A percentile compares a stretch with the other conserved stretches of the same genome.
These are phyloP conservation scores for Philhelius pedissequus DNA, from an alignment of 2,888 invertebrate species.

Conservation along the genomic window DNA sequence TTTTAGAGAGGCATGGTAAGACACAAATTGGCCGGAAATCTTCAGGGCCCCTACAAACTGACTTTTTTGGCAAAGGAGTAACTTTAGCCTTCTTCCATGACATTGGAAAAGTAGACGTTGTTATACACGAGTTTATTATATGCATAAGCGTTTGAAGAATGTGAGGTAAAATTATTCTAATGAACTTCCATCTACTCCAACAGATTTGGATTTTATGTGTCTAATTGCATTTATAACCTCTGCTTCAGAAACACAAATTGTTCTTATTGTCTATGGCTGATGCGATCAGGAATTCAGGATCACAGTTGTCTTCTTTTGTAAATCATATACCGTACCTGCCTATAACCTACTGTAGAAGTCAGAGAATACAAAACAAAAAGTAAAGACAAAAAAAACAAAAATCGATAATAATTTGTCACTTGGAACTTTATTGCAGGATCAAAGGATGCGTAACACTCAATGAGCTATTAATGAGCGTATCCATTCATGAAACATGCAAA, in stretches of 20 bases:
- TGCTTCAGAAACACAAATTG: neutral
- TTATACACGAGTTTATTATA: no score
- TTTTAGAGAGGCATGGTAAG: no score
- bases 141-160: no score
- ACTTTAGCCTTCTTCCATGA: no score
- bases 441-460: slow-evolving; percentile 70
- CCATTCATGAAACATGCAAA: slow-evolving; percentile 57
- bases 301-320: neutral
- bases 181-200: no score
- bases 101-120: no score
- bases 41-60: no score
- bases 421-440: slow-evolving; percentile 74
- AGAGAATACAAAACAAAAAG: neutral
- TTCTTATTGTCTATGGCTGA: neutral
- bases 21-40: no score
- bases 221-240: no score
- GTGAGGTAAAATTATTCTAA: no score
- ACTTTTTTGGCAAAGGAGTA: no score
- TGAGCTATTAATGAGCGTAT: slow-evolving; percentile 66
- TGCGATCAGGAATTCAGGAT: neutral
- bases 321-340: neutral
- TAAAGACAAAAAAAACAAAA: slow-evolving; percentile 30
- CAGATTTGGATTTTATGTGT: no score
- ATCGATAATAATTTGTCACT: slow-evolving; percentile 78
- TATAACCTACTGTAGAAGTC: neutral